Base-by-base conservation (phyloP, 2,888 invertebrate species). In the Malthinus seriepunctatus region DNA sequence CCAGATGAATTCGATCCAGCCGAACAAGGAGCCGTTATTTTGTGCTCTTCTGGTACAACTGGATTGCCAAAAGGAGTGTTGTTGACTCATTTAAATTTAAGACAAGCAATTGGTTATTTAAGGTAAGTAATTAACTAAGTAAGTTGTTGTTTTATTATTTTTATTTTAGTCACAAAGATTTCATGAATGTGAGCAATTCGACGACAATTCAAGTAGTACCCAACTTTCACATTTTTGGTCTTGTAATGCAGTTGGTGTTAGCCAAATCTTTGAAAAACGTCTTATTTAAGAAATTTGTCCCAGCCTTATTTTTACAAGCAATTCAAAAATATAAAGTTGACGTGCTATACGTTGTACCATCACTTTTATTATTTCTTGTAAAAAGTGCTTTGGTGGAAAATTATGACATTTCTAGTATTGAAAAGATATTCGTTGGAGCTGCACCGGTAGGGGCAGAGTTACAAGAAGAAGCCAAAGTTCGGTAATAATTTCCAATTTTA, bases 11-110 rank as follows among this genome's bases (percentile, higher is more conserved):
- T 86, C 0, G 80, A 85, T 66, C 79, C 81, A 6, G 34, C 50
- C 0, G 79, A 84, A 1, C 84, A 86, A 70, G 80, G 84, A 1
- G 78, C 84, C 0, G 81, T 86, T 1, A 83, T 92, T 61, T 85
- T 90, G 67, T 91, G 87, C 72, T 91, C 91, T 0, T 91, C 91
- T 1, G 93, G 92, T 8, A 93, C 92, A 0, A 88, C 88, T 0
- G 92, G 92, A 0, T 71, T 90, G 52, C 89, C 91, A 0, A 91
- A 91, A 75, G 90, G 90, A 31, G 91, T 91, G 0, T 84, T 87
- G 82, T 78, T 90, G 6, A 86, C 88, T 1, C 88, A 90, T 74
- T 79, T 80, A 32, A 91, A 90, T 76, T 78, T 88, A 32, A 35
- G 53, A 46, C 14, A 10, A 38, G 1, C 10, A 10, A 6, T 53